These are phyloP conservation scores for Caenorhabditis sp. DNA, from an alignment of 2,888 invertebrate genomes.

Conservation along the genomic window DNA sequence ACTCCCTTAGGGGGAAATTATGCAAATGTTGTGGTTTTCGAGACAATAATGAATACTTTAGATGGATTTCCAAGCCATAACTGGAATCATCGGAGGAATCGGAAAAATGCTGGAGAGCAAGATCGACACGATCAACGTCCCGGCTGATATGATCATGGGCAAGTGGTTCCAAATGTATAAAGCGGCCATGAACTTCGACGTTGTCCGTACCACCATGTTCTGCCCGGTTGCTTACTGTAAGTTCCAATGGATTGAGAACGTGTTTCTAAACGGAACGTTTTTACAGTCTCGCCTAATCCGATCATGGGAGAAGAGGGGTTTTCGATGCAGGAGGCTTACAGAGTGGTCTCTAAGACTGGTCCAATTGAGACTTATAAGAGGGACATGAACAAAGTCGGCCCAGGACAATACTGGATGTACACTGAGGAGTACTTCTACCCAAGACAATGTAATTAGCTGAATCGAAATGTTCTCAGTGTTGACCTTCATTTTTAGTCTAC, in stretches of 20 bases:
- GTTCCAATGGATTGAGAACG: slow-evolving; percentile 23
- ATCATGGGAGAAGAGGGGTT: slow-evolving; percentile 79
- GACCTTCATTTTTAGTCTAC: slow-evolving; percentile 74
- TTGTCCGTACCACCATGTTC: slow-evolving; percentile 79
- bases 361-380: slow-evolving; percentile 79
- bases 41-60: slow-evolving; percentile 63
- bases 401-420: slow-evolving; percentile 79
- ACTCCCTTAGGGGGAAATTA: too few relatives aligned
- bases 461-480: background rate
- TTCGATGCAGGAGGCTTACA: slow-evolving; percentile 79
- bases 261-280: background rate
- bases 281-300: slow-evolving; percentile 77
- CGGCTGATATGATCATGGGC: slow-evolving; percentile 77
- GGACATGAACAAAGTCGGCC: slow-evolving; percentile 78
- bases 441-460: slow-evolving; percentile 73
- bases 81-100: slow-evolving; percentile 78
- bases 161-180: slow-evolving; percentile 79
- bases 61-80: slow-evolving; percentile 78
- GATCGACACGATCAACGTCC: slow-evolving; percentile 77
- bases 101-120: slow-evolving; percentile 78
- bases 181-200: slow-evolving; percentile 79
- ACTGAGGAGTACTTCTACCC: slow-evolving; percentile 80
- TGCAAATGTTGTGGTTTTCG: too few relatives aligned
- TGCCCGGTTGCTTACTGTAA: slow-evolving; percentile 79
- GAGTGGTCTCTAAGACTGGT: slow-evolving; percentile 78